Base-by-base conservation (phyloP, 2,888 invertebrate genomes). In the Meloe dianella region DNA sequence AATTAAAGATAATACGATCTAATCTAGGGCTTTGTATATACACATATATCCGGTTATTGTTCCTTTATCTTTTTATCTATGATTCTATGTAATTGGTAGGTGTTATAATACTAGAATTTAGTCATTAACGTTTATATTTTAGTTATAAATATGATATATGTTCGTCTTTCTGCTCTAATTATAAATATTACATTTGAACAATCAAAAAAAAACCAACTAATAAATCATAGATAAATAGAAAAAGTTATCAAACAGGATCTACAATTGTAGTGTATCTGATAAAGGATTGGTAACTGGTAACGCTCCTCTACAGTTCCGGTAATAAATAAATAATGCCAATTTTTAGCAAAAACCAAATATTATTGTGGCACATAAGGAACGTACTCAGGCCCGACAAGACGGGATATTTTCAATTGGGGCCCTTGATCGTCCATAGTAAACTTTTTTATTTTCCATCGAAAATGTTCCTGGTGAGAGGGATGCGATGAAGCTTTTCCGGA, bases 1-100 rank as follows among this genome's bases (percentile, higher is more conserved):
- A 20, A 20, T 10, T 20, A 20, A 20, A 20, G 35, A 35, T 14
- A 32, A 35, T 14, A 7, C 12, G 4, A 9, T 20, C 47, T 47
- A 47, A 35, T 14, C 9, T 32, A 41, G 17, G 47, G 47, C 20
- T 47, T 47, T 20, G 47, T 47, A 9, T 20, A n/a, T n/a, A n/a
- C n/a, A n/a, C n/a, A n/a, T n/a, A 47, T 47, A 47, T 47, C 47
- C 47, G 20, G 47, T 47, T 47, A 47, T 20, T 47, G 47, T 47
- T 20, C 9, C 47, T 20, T 47, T 47, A 20, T 47, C 20, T 47
- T 47, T 47, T 20, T 38, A n/a, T 38, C n/a, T 38, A 38, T 38
- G 14, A 14, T 35, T 35, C 35, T 35, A 35, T 41, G 41, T 41
- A 47, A 47, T 20, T 20, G 9, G 47, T 47, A 47, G 47, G 47